Evolutionary conservation across 1,140 invertebrate species (phyloP), one percentile per base, ranked within the genome.

Genomic region (Brevipalpus yothersi): DNA sequence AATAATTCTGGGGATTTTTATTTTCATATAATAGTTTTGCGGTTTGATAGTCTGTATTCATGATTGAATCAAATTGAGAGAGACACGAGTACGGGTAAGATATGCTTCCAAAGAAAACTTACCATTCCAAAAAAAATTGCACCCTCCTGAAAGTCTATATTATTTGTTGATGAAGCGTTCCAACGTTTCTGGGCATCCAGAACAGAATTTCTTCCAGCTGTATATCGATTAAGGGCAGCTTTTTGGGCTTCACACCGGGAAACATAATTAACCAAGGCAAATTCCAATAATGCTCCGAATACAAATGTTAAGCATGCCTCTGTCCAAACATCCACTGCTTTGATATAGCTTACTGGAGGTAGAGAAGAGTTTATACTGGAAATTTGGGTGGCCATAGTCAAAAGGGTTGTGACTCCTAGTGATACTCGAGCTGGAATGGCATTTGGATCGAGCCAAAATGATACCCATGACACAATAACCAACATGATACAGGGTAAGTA

Each of bases 361-460:
- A 95, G 77, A 63, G 89, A 92, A 51, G 49, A 88, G 75, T 95
- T 94, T 71, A 94, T 94, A 68, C 89, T 88, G 2, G 53, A 55
- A 17, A 89, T 92, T 73, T 94, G 89, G 4, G 90, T 95, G 47
- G 90, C 89, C 90, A 94, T 94, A 53, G 90, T 94, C 49, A 94
- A 80, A 13, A 92, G 77, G 10, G 90, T 94, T 54, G 90, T 95
- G 31, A 95, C 90, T 68, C 90, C 90, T 62, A 94, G 77, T 61
- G 88, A 92, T 13, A 95, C 90, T 65, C 90, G 76, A 49, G 90
- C 90, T 49, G 89, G 89, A 60, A 93, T 88, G 57, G 90, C 90
- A 68, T 88, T 88, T 77, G 93, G 88, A 76, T 95, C 90, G 66
- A 94, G 75, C 90, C 90, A 95, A 76, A 95, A 94, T 59, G 86